Percentiles rank a stretch among this genome's conserved stretches.
These are phyloP conservation scores for Drosophila pseudoananassae DNA, from an alignment of 1,140 invertebrate species.

Conservation along the genomic window DNA sequence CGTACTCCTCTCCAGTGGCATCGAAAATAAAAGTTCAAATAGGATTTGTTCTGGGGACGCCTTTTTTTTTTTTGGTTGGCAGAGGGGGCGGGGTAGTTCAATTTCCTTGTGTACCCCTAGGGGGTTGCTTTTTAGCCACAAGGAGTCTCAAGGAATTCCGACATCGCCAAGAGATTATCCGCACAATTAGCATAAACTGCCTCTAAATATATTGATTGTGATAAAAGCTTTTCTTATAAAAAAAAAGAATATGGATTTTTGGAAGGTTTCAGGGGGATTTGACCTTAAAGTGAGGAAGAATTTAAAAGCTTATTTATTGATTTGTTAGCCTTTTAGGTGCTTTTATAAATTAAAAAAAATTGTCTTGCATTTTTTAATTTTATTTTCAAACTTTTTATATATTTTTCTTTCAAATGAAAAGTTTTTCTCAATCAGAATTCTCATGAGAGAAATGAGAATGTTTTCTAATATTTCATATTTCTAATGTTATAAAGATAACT, in stretches of 20 bases:
- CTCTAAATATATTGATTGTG: constrained; percentile 22
- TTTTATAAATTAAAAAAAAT: too few species aligned
- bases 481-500: too few species aligned
- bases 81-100: constrained; percentile 16
- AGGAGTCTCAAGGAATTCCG: neutral
- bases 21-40: constrained; percentile 38
- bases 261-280: neutral
- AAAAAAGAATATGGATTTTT: neutral
- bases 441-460: too few species aligned
- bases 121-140: neutral
- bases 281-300: too few species aligned
- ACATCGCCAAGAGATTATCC: constrained; percentile 47
- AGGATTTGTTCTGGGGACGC: constrained; percentile 11
- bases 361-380: too few species aligned
- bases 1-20: constrained; percentile 15
- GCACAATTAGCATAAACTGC: constrained; percentile 64
- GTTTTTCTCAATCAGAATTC: too few species aligned
- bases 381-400: too few species aligned
- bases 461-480: too few species aligned
- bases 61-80: neutral
- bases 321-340: too few species aligned
- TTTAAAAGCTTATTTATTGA: too few species aligned
- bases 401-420: too few species aligned
- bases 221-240: neutral
- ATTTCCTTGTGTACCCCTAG: neutral